phyloP scores from a whole-genome alignment of 2,113 vertebrate species.

The Nothoprocta perdicaria region DNA sequence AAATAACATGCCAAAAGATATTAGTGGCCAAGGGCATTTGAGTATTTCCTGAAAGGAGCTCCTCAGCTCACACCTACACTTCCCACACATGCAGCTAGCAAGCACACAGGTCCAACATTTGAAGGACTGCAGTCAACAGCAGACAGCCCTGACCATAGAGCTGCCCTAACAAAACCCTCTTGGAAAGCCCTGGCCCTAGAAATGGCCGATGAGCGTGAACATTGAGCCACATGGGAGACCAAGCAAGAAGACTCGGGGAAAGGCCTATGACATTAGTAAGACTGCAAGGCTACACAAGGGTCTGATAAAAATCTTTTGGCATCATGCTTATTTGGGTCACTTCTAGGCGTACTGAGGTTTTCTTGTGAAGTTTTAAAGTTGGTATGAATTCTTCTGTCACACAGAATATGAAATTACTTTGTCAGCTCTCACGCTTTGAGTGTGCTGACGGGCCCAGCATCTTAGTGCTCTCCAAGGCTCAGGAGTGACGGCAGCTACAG shows the following conservation, averaged over 20 bases:
- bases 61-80: neutral
- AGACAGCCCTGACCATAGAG: neutral
- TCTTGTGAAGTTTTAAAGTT: neutral
- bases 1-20: neutral
- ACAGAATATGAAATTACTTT: too few relatives aligned
- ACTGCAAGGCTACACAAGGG: rapidly evolving
- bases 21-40: neutral
- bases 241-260: neutral
- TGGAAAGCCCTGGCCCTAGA: neutral
- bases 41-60: neutral
- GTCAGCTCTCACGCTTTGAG: neutral
- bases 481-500: neutral
- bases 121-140: neutral
- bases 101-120: too few relatives aligned
- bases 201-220: rapidly evolving
- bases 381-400: neutral
- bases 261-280: neutral
- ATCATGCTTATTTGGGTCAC: neutral
- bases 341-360: neutral
- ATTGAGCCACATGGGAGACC: too few relatives aligned
- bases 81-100: neutral
- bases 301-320: neutral
- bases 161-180: neutral
- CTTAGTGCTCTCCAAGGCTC: neutral
- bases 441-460: neutral